Evolutionary conservation across 2,888 invertebrate species (phyloP).

Genomic region (Frankliniella intonsa): DNA sequence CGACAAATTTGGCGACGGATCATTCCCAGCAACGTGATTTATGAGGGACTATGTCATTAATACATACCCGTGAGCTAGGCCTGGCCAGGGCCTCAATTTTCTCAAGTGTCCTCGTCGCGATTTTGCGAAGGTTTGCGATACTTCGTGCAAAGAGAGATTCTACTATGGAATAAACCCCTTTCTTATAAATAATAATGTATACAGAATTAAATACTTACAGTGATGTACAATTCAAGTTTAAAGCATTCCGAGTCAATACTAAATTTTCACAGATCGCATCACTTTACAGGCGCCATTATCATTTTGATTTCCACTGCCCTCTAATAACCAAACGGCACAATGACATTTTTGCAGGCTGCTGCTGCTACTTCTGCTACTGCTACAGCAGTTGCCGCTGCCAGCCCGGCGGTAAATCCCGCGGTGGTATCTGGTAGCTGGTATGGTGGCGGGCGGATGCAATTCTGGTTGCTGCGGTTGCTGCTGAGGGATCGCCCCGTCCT

Average conservation of each 20-base stretch:
- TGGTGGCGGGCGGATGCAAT: no score
- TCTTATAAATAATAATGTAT: no score
- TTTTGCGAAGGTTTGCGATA: no score
- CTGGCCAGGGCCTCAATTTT: slow-evolving; percentile 8
- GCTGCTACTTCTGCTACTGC: not conserved
- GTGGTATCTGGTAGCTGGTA: no score
- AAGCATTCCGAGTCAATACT: not conserved
- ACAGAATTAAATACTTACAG: not conserved
- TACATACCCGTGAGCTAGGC: slow-evolving; percentile 7
- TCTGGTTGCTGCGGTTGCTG: no score
- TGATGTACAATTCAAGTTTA: not conserved
- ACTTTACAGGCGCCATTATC: slow-evolving; percentile 26
- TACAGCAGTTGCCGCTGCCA: not conserved
- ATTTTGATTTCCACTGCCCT: slow-evolving; percentile 22
- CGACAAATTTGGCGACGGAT: not conserved
- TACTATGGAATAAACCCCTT: no score
- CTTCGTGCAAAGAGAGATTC: no score
- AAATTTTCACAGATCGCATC: slow-evolving; percentile 25
- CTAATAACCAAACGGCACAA: not conserved
- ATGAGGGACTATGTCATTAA: slow-evolving; percentile 25
- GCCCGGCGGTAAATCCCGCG: not conserved
- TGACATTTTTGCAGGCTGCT: slow-evolving; percentile 12
- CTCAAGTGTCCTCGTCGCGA: slow-evolving; percentile 19
- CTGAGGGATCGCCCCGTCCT: no score
- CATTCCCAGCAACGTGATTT: slow-evolving; percentile 15